Base-by-base conservation (phyloP, 2,113 vertebrate genomes). In the Sminthopsis crassicaudata region DNA sequence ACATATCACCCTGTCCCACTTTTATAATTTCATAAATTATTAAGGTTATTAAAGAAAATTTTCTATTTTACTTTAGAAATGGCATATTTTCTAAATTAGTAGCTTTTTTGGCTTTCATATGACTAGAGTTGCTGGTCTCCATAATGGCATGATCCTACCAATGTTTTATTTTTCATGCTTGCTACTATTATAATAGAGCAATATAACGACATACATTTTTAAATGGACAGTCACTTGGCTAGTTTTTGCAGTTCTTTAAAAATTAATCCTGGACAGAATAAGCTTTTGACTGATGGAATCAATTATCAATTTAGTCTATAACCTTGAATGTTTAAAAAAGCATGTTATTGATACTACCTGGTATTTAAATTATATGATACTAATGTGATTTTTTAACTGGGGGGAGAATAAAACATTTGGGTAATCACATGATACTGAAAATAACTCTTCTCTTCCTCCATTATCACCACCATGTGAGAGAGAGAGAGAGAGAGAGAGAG, bases 201-300 rank as follows among this genome's bases (percentile, higher is more conserved):
- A 46, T 19, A 91, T 25, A 76, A 16, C 2, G 22, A 9, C 54
- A 94, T 91, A 50, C 2, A 7, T 89, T 51, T 23, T 57, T 57
- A 93, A 97, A 91, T 93, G 42, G 0, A 90, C 76, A 19, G 90
- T 92, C 88, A 46, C 90, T 95, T 96, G 92, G 90, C n/a, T 91
- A 60, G 1, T 0, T 12, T 94, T 24, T 92, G 2, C 12, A 88
- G 52, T 93, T 95, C 46, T 92, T 95, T 26, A 89, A 42, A 95
- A 89, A 91, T n/a, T 92, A 6, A 55, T n/a, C 36, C 91, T 57
- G 91, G 6, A n/a, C 91, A 46, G 96, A 93, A 1, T 88, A 46
- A 51, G 22, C 8, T 93, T 93, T 90, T 53, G 92, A 52, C 51
- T 8, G 42, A 3, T 46, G 91, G 4, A 93, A 50, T 11, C 11